Conservation (phyloP, 2,888 invertebrate genomes). For the Aleiodes testaceus region DNA sequence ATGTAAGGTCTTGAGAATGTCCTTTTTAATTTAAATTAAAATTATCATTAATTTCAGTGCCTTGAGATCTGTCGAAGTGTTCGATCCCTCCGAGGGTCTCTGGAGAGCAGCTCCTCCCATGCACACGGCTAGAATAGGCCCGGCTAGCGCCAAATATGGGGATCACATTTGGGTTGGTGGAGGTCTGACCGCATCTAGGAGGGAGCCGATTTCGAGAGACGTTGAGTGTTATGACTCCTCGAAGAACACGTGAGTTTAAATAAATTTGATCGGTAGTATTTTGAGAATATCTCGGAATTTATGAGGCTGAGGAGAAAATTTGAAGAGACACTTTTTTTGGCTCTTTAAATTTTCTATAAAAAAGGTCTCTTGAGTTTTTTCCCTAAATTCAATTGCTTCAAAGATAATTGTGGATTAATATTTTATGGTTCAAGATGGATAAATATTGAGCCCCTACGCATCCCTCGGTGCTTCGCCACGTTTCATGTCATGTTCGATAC, state of each 20-base stretch:
- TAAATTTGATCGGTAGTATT: background rate
- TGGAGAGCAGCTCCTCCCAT: conserved; percentile 79
- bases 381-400: too few relatives aligned
- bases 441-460: conserved; percentile 57
- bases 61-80: conserved; percentile 78
- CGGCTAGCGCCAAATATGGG: conserved; percentile 77
- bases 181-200: conserved; percentile 79
- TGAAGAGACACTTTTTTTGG: too few relatives aligned
- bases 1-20: too few relatives aligned
- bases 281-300: too few relatives aligned
- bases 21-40: too few relatives aligned
- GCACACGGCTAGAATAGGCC: conserved; percentile 77
- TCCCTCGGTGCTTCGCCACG: conserved; percentile 65
- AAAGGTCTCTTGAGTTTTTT: too few relatives aligned
- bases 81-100: conserved; percentile 75
- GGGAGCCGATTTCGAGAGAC: conserved; percentile 75
- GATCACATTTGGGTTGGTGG: conserved; percentile 84
- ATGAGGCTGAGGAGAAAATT: too few relatives aligned
- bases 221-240: conserved; percentile 80
- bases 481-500: conserved; percentile 72
- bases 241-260: conserved; percentile 75
- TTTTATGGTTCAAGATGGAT: conserved; percentile 64
- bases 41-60: conserved; percentile 71
- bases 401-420: too few relatives aligned
- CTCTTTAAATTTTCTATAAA: too few relatives aligned